phyloP scores from a whole-genome alignment of 2,797 vertebrate genomes.

The Rhinophrynus dorsalis region DNA sequence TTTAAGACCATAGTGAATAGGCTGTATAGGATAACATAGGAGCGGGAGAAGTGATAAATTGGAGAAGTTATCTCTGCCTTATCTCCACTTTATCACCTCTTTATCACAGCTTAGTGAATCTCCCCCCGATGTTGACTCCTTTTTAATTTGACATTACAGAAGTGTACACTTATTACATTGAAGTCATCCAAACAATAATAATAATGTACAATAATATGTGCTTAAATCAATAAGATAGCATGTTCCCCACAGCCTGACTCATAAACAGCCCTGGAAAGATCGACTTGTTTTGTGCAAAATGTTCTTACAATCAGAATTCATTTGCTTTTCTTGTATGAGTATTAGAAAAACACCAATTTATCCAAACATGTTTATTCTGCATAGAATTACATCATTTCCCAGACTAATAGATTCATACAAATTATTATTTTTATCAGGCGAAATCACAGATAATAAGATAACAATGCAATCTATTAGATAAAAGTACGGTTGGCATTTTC shows the following conservation, averaged over 20 bases:
- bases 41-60: too few relatives aligned
- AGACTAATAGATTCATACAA: not conserved
- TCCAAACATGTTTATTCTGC: not conserved
- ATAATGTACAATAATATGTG: slow-evolving; percentile 10
- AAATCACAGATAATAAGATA: not conserved
- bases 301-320: slow-evolving; percentile 34
- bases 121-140: not conserved
- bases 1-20: too few relatives aligned
- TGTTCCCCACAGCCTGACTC: slow-evolving; percentile 29
- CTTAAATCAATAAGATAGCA: slow-evolving; percentile 30
- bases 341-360: slow-evolving; percentile 8
- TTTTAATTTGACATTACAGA: not conserved
- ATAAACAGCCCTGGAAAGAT: not conserved
- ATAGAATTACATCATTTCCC: not conserved
- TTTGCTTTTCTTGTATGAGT: slow-evolving; percentile 5
- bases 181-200: too few relatives aligned
- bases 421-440: not conserved
- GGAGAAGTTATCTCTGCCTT: too few relatives aligned
- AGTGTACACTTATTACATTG: too few relatives aligned
- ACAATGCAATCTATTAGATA: not conserved
- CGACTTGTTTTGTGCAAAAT: slow-evolving; percentile 16
- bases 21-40: too few relatives aligned
- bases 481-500: not conserved
- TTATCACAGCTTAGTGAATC: too few relatives aligned
- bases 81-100: too few relatives aligned